phyloP scores from a whole-genome alignment of 2,888 invertebrate genomes.

The Elegia similella region DNA sequence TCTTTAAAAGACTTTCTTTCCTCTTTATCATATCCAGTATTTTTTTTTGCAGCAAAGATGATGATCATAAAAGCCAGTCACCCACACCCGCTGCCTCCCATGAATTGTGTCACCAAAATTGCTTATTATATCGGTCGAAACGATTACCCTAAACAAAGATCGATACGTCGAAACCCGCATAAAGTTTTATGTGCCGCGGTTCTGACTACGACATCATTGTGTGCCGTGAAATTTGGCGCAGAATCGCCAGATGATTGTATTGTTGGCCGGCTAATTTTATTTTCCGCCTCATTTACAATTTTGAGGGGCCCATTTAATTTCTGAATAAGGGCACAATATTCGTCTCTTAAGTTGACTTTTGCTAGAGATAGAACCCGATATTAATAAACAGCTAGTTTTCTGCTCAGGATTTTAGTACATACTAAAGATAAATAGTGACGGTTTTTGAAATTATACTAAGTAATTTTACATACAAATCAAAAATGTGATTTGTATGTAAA shows the following conservation, averaged over 20 bases:
- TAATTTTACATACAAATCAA: too few relatives aligned
- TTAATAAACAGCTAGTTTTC: too few relatives aligned
- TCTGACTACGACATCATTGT: conserved; percentile 36
- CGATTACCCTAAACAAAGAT: conserved; percentile 47
- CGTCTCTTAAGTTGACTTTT: neutral
- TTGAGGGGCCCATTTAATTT: neutral
- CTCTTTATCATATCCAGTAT: neutral
- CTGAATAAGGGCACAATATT: neutral
- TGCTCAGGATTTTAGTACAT: too few relatives aligned
- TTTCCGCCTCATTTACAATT: neutral
- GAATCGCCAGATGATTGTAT: neutral
- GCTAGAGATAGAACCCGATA: neutral
- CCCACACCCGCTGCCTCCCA: conserved; percentile 19
- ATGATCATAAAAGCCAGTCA: too few relatives aligned
- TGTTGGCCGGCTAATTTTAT: neutral
- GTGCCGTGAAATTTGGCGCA: conserved; percentile 29
- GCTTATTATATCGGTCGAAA: conserved; percentile 29
- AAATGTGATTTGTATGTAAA: too few relatives aligned
- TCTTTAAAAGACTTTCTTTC: too few relatives aligned
- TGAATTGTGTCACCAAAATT: conserved; percentile 24
- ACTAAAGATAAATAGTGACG: too few relatives aligned
- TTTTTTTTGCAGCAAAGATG: too few relatives aligned
- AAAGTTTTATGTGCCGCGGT: conserved; percentile 52
- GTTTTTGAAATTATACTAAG: too few relatives aligned
- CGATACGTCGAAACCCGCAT: conserved; percentile 57